Percentiles rank a stretch among this genome's conserved stretches.
phyloP scores from a whole-genome alignment of 1,140 invertebrate species.

The Microplitis mediator region DNA sequence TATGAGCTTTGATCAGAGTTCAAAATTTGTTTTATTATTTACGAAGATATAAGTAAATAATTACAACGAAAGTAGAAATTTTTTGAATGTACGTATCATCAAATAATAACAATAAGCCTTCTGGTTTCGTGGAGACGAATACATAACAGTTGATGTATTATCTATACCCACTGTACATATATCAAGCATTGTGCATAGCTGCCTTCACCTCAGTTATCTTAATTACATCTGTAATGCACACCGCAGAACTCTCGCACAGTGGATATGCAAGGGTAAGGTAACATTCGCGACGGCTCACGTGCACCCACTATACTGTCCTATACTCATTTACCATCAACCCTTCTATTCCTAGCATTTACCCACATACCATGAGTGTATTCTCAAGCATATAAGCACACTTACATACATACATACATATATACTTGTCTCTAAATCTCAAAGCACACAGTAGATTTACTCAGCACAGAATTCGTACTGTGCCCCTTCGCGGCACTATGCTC shows the following conservation, averaged over 20 bases:
- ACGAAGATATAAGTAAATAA: too few species aligned
- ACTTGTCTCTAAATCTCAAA: background rate
- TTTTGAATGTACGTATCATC: too few species aligned
- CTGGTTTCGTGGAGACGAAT: constrained; percentile 37
- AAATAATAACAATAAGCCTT: background rate
- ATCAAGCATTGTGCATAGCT: constrained; percentile 59
- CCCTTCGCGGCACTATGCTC: background rate
- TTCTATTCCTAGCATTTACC: constrained; percentile 8
- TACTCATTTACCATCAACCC: background rate
- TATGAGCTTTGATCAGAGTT: too few species aligned
- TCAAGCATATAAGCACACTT: background rate
- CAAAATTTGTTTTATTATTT: too few species aligned
- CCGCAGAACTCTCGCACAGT: constrained; percentile 45
- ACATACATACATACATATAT: background rate
- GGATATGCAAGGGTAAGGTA: constrained; percentile 22
- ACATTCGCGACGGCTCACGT: constrained; percentile 15
- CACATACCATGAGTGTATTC: constrained; percentile 23
- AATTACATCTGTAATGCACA: constrained; percentile 62
- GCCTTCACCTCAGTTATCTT: constrained; percentile 61
- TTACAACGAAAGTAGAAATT: too few species aligned
- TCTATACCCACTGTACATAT: constrained; percentile 43
- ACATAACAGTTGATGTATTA: constrained; percentile 34
- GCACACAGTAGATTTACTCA: background rate
- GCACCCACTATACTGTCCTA: background rate
- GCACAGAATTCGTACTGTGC: background rate